These are phyloP conservation scores for Bucorvus abyssinicus DNA, from an alignment of 2,797 vertebrate species.

Conservation along the genomic window DNA sequence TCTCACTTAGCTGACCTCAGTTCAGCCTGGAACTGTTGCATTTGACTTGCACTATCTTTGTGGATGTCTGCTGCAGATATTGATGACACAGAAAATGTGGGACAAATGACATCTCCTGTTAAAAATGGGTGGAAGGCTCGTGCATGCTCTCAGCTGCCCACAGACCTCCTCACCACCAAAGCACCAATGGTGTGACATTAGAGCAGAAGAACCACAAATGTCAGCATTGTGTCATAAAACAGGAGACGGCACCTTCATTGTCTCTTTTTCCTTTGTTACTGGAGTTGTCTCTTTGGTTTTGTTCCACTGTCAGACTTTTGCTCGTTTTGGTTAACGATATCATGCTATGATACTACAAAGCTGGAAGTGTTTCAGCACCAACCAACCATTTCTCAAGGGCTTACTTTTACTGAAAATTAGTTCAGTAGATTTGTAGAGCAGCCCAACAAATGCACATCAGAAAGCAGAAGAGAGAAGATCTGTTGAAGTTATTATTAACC, in stretches of 20 bases:
- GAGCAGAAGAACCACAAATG: too few species aligned
- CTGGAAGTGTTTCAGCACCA: neutral
- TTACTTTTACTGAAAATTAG: neutral
- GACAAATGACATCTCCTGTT: neutral
- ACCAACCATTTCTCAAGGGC: neutral
- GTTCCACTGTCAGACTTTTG: neutral
- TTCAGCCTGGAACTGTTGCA: neutral
- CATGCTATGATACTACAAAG: neutral
- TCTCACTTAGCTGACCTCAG: neutral
- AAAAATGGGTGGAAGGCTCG: neutral
- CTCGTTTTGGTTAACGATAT: neutral
- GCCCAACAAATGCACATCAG: neutral
- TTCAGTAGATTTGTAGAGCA: neutral
- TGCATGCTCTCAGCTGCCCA: neutral
- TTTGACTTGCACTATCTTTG: neutral
- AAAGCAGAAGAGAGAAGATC: neutral
- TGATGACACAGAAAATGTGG: neutral
- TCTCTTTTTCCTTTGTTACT: too few species aligned
- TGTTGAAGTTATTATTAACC: too few species aligned
- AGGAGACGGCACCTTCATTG: too few species aligned
- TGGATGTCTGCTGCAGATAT: neutral
- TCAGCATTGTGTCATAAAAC: too few species aligned
- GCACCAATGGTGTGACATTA: too few species aligned
- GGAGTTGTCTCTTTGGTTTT: neutral
- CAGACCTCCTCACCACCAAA: neutral